Conservation (phyloP, 1,140 invertebrate species). For the Heliconius melpomene region DNA sequence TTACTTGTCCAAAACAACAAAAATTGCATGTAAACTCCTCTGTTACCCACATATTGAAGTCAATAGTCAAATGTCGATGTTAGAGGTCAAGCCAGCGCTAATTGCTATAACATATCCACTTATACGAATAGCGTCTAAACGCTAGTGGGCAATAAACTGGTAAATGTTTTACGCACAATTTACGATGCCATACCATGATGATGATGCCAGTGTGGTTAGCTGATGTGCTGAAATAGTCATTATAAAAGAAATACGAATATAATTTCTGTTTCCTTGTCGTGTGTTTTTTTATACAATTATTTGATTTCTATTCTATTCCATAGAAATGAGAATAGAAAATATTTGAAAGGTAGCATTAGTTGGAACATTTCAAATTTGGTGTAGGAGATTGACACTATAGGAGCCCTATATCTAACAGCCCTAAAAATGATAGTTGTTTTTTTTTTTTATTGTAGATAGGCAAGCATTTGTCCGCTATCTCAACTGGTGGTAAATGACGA, state of each 20-base stretch:
- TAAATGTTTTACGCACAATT: neutral
- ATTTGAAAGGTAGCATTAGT: too few species aligned
- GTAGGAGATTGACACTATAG: too few species aligned
- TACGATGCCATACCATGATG: neutral
- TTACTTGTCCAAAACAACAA: neutral
- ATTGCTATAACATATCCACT: neutral
- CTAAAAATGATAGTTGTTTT: too few species aligned
- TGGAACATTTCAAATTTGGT: too few species aligned
- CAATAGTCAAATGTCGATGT: conserved; percentile 15
- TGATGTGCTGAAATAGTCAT: neutral
- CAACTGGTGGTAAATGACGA: too few species aligned
- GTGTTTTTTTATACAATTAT: too few species aligned
- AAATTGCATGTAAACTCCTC: neutral
- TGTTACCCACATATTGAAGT: neutral
- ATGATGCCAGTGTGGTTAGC: neutral
- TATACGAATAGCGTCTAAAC: neutral
- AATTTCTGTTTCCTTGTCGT: too few species aligned
- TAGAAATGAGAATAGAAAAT: too few species aligned
- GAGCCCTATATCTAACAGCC: too few species aligned
- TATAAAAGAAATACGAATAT: neutral
- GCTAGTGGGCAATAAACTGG: neutral
- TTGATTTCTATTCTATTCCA: too few species aligned
- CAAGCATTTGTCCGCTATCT: too few species aligned
- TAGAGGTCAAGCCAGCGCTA: neutral
- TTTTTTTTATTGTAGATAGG: too few species aligned